A percentile compares a stretch with the other conserved stretches of the same genome.
Evolutionary conservation across 2,888 invertebrate species (phyloP).

Genomic region (Galerucella nymphaeae): DNA sequence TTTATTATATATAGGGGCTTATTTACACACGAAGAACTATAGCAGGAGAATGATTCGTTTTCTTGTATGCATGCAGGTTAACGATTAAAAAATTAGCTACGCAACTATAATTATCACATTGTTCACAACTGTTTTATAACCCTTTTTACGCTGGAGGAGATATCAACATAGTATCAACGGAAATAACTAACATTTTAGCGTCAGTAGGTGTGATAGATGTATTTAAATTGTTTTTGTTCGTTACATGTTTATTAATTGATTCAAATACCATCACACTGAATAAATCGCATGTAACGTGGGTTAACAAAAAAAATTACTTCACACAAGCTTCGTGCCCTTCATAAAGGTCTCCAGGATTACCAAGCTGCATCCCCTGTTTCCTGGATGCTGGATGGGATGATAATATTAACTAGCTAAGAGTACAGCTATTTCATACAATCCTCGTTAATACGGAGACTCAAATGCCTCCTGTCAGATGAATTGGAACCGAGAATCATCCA

Average conservation of each 20-base stretch:
- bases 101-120: constrained; percentile 36
- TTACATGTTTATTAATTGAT: background rate
- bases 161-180: constrained; percentile 20
- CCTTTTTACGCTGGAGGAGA: constrained; percentile 26
- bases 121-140: constrained; percentile 35
- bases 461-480: no score
- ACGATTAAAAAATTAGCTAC: constrained; percentile 35
- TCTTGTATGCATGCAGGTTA: constrained; percentile 32
- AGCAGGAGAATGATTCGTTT: constrained; percentile 31
- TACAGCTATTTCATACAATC: no score
- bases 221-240: background rate
- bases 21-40: constrained; percentile 24
- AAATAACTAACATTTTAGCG: constrained; percentile 16
- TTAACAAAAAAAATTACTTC: no score
- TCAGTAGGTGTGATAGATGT: background rate
- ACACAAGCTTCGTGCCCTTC: no score
- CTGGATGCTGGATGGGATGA: no score
- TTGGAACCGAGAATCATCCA: no score
- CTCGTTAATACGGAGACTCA: no score
- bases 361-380: no score
- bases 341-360: no score
- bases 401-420: no score
- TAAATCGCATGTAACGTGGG: no score
- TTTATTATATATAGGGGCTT: constrained; percentile 34
- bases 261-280: background rate